Percentiles rank a stretch among this genome's conserved stretches.
Conservation (phyloP, 2,113 vertebrate species). For the Gymnobelideus leadbeateri region DNA sequence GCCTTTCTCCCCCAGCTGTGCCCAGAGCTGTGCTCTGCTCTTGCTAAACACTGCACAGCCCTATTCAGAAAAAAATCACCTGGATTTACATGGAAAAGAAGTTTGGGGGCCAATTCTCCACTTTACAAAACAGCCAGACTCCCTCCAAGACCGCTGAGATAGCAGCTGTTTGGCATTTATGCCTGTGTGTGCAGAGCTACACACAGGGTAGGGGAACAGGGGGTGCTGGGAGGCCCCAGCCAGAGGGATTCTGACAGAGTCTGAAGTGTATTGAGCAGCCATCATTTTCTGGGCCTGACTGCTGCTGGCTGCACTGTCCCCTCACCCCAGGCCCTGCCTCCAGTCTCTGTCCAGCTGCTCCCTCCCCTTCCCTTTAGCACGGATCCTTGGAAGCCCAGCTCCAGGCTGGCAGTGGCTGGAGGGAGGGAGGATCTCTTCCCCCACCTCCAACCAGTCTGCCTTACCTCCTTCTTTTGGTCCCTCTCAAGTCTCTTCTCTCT, state of each 20-base stretch:
- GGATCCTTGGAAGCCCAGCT: background rate
- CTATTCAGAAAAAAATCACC: background rate
- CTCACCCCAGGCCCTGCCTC: background rate
- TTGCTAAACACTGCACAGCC: background rate
- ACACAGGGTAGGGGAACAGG: too few relatives aligned
- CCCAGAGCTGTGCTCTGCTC: background rate
- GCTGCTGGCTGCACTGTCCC: background rate
- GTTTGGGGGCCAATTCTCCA: background rate
- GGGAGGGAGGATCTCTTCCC: background rate
- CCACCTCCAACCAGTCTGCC: constrained; percentile 49
- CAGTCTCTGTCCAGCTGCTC: background rate
- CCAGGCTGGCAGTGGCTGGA: background rate
- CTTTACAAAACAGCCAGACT: too few relatives aligned
- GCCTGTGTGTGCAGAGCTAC: too few relatives aligned
- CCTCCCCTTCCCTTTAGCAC: too few relatives aligned
- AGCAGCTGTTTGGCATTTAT: background rate
- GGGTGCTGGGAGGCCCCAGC: background rate
- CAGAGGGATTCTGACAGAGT: background rate
- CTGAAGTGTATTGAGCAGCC: background rate
- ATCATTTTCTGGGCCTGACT: background rate
- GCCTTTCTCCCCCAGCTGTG: background rate
- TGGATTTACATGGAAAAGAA: background rate
- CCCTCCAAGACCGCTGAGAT: too few relatives aligned
- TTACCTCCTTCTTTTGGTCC: constrained; percentile 44
- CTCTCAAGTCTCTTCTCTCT: background rate